These are phyloP conservation scores for Crenuchus spilurus DNA, from an alignment of 2,797 vertebrate genomes.

Conservation along the genomic window DNA sequence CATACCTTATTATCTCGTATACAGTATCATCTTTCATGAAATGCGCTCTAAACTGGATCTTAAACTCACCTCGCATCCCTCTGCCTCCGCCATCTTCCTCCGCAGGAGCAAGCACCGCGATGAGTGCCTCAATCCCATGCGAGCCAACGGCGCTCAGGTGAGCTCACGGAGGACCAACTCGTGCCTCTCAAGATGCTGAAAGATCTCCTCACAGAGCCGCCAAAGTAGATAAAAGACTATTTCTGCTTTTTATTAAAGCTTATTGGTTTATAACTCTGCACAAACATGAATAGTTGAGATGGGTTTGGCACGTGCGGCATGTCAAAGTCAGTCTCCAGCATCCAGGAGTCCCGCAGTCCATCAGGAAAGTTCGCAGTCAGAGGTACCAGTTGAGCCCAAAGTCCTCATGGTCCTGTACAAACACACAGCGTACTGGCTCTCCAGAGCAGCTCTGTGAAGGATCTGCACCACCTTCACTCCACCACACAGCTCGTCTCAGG, in stretches of 20 bases:
- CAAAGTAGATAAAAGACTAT: neutral
- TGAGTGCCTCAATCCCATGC: conserved; percentile 98
- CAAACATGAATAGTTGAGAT: conserved; percentile 6
- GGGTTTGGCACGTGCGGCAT: too few relatives aligned
- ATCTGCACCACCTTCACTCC: too few relatives aligned
- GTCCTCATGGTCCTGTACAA: conserved; percentile 35
- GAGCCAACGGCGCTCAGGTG: conserved; percentile 78
- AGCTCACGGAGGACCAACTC: conserved; percentile 42
- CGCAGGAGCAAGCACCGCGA: conserved; percentile 97
- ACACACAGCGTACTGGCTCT: too few relatives aligned
- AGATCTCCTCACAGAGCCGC: neutral
- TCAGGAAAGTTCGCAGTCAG: conserved; percentile 53
- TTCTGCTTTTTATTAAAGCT: neutral
- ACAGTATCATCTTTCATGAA: conserved; percentile 16
- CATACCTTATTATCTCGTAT: neutral
- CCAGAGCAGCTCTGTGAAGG: too few relatives aligned
- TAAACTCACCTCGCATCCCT: conserved; percentile 91
- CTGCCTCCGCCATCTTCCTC: conserved; percentile 98
- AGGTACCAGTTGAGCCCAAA: conserved; percentile 45
- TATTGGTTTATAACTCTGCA: neutral
- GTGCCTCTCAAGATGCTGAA: neutral
- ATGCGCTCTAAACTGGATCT: conserved; percentile 42
- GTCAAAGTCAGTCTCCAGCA: conserved; percentile 11
- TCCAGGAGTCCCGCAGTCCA: conserved; percentile 54
- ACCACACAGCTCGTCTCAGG: too few relatives aligned